Evolutionary conservation across 2,888 invertebrate species (phyloP), one percentile per base, ranked within the genome.

Genomic region (Drosophila subsilvestris): DNA sequence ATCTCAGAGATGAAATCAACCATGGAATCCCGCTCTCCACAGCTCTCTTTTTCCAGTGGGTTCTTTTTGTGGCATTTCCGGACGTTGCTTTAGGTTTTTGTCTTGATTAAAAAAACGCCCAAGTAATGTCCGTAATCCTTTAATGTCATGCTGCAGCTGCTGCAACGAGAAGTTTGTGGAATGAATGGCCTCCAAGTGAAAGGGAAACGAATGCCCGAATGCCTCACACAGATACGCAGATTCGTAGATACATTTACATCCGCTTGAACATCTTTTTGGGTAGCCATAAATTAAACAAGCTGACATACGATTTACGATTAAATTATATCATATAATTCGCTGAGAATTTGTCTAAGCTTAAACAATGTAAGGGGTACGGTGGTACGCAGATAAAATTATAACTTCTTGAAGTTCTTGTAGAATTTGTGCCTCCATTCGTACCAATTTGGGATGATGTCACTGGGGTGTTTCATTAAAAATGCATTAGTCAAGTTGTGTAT

Each of bases 381-480:
- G 10, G 25, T 9, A 22, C 12, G 25, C 6, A 55, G 10, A 54
- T 27, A 12, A 25, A 45, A 45, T 53, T 65, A 48, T 17, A 25
- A 65, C 12, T 18, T 22, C 42, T 54, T 14, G n/a, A 48, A 61
- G 9, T 51, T 53, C 25, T 58, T 25, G 6, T 25, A 18, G 18
- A 44, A 29, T 27, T 47, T 22, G 17, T 7, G 10, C 2, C 25
- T 55, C 18, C 18, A 45, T 32, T 57, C 44, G 32, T 53, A 74
- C 74, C 63, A 63, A 44, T 25, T 53, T 42, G 7, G 43, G 10
- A 58, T 82, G 86, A 82, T 80, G 86, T 82, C 74, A 82, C 56
- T 66, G 51, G 49, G 66, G 22, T 12, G 50, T 51, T 74, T 69
- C 72, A 85, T 85, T 85, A 85, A 78, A 85, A 85, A 88, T 80